Percentiles rank a stretch among this genome's conserved stretches.
Evolutionary conservation across 2,888 invertebrate genomes (phyloP).

Genomic region (Fissipunctia ypsillon): DNA sequence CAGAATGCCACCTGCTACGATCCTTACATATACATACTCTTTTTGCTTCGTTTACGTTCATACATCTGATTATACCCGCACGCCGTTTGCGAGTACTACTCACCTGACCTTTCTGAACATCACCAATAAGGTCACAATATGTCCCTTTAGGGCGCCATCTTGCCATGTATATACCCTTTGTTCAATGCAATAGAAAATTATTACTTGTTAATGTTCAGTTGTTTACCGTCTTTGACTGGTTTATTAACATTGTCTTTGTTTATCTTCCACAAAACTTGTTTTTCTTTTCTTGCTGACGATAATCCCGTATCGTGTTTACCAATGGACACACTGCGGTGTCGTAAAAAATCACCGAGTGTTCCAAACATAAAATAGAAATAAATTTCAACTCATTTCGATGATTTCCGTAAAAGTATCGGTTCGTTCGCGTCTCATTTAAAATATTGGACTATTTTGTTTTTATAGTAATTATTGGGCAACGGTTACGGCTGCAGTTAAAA

Average conservation of each 20-base stretch:
- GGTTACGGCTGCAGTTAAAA: background rate
- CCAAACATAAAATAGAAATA: slow-evolving; percentile 61
- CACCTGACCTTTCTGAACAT: background rate
- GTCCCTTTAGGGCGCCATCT: too few relatives aligned
- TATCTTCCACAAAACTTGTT: background rate
- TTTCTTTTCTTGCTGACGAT: background rate
- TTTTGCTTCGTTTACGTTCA: background rate
- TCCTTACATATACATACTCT: background rate
- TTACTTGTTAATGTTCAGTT: background rate
- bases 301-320: slow-evolving; percentile 25
- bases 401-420: slow-evolving; percentile 58
- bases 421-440: slow-evolving; percentile 30
- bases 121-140: background rate
- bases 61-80: background rate
- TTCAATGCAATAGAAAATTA: background rate
- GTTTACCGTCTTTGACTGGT: background rate
- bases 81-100: background rate
- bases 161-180: background rate
- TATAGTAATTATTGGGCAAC: slow-evolving; percentile 22
- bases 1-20: background rate
- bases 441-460: slow-evolving; percentile 30
- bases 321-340: slow-evolving; percentile 31
- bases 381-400: slow-evolving; percentile 59
- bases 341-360: slow-evolving; percentile 62
- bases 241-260: background rate